phyloP scores from a whole-genome alignment of 2,888 invertebrate species.

The Silvanus unidentatus region DNA sequence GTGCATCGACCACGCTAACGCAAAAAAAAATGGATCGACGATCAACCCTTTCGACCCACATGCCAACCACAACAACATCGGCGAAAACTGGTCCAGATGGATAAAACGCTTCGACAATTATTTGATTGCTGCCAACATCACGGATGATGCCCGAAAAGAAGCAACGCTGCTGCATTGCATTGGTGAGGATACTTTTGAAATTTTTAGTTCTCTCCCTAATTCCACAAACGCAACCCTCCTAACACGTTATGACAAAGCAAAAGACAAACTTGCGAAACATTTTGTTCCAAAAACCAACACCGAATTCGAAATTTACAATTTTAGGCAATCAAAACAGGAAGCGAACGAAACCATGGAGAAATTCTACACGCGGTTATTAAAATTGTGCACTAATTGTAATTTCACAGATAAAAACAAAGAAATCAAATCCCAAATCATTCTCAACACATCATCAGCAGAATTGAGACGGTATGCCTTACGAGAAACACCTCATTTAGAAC shows the following conservation, averaged over 20 bases:
- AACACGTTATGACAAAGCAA: neutral
- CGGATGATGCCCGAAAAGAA: too few relatives aligned
- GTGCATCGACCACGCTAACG: too few relatives aligned
- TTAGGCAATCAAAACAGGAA: conserved; percentile 8
- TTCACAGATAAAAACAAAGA: neutral
- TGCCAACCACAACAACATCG: too few relatives aligned
- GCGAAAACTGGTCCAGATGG: too few relatives aligned
- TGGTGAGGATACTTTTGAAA: too few relatives aligned
- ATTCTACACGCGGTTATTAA: neutral
- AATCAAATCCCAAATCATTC: conserved; percentile 4
- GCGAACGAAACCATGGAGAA: conserved; percentile 4
- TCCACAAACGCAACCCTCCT: too few relatives aligned
- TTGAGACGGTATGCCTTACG: neutral
- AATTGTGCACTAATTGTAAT: neutral
- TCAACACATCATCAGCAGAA: neutral
- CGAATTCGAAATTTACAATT: conserved; percentile 8
- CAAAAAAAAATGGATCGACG: too few relatives aligned
- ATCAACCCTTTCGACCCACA: too few relatives aligned
- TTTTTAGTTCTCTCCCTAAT: too few relatives aligned
- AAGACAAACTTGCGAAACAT: neutral
- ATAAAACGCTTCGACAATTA: too few relatives aligned
- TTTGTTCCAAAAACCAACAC: conserved; percentile 5
- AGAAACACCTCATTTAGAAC: neutral
- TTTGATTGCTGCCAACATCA: too few relatives aligned
- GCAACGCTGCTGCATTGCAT: too few relatives aligned